These are phyloP conservation scores for Cataglyphis albicans DNA, from an alignment of 2,888 invertebrate genomes.

Conservation along the genomic window DNA sequence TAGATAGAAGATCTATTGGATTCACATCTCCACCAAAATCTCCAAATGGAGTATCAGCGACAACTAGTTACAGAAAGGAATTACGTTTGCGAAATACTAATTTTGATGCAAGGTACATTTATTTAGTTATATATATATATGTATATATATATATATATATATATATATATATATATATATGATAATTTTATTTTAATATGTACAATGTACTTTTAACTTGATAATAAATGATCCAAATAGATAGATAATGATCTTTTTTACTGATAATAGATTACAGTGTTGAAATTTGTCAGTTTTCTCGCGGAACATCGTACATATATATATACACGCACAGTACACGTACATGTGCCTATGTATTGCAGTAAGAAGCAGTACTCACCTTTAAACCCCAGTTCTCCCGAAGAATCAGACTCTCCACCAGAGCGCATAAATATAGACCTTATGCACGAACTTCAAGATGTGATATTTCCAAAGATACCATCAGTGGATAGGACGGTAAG, in stretches of 20 bases:
- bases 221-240: background rate
- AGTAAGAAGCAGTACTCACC: conserved; percentile 86
- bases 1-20: conserved; percentile 87
- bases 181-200: background rate
- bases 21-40: conserved; percentile 84
- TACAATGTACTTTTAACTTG: background rate
- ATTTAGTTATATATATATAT: no score
- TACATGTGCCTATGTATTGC: conserved; percentile 25
- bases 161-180: background rate
- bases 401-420: conserved; percentile 85
- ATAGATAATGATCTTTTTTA: background rate
- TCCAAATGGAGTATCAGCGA: conserved; percentile 82
- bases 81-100: conserved; percentile 82
- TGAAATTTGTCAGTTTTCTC: conserved; percentile 2
- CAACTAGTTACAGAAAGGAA: conserved; percentile 84
- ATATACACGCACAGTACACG: background rate
- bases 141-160: background rate
- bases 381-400: conserved; percentile 87
- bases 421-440: conserved; percentile 88
- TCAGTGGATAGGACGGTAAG: conserved; percentile 90
- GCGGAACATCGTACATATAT: background rate
- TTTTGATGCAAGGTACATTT: conserved; percentile 82
- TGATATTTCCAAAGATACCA: conserved; percentile 88
- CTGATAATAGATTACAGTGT: background rate
- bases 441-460: conserved; percentile 90